Evolutionary conservation across 2,113 vertebrate species (phyloP).

Genomic region (Cygnus buccinator): DNA sequence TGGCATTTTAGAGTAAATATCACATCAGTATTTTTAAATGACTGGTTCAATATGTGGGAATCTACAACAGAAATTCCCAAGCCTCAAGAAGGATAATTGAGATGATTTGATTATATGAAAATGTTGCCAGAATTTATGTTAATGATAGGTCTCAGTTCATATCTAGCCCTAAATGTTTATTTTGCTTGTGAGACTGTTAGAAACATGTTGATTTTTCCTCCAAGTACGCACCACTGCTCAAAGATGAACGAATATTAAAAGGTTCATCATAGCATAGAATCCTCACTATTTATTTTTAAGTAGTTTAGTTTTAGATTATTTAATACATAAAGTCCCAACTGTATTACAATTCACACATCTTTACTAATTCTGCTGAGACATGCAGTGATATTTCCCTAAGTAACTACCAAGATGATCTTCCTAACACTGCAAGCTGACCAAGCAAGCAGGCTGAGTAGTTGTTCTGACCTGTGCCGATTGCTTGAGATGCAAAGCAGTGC

Average conservation of each 20-base stretch:
- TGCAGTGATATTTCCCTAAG: not conserved
- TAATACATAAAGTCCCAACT: not conserved
- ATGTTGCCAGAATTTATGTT: slow-evolving; percentile 2
- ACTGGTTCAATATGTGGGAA: not conserved
- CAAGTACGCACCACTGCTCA: not conserved
- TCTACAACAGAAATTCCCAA: slow-evolving; percentile 6
- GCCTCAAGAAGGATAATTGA: slow-evolving; percentile 17
- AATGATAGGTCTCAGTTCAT: not conserved
- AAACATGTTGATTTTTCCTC: not conserved
- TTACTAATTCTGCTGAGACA: not conserved
- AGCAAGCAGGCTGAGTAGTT: not conserved
- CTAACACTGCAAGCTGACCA: not conserved
- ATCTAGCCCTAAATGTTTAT: not conserved
- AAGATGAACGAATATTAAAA: not conserved
- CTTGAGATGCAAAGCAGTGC: not conserved
- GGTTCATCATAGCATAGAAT: not conserved
- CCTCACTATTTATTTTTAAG: not conserved
- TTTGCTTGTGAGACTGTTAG: not conserved
- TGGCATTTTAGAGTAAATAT: slow-evolving; percentile 13
- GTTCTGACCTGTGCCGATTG: not conserved
- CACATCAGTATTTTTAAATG: not conserved
- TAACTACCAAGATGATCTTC: not conserved
- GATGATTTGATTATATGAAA: not conserved
- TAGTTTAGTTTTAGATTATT: not conserved
- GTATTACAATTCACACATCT: not conserved